Percentiles rank a stretch among this genome's conserved stretches.
Evolutionary conservation across 2,888 invertebrate species (phyloP).

Genomic region (Trachelus stipa): DNA sequence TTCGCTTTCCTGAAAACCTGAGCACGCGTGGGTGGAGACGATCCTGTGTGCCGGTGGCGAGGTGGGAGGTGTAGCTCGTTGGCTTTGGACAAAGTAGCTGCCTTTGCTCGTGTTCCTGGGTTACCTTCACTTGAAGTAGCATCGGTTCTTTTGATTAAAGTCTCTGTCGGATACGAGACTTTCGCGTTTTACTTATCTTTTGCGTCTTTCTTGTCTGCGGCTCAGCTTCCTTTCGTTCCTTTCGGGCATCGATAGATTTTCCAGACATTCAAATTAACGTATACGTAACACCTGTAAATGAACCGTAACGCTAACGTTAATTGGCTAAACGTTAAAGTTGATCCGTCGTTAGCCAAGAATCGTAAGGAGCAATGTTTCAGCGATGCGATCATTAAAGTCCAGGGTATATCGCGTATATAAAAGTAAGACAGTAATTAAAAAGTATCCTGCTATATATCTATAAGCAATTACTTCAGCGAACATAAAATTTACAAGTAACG

Average conservation of each 20-base stretch:
- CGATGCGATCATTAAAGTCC: background rate
- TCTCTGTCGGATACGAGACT: no score
- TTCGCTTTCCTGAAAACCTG: no score
- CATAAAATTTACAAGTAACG: background rate
- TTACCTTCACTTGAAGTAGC: no score
- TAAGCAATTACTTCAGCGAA: background rate
- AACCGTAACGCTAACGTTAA: background rate
- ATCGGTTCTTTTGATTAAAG: no score
- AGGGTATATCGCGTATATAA: background rate
- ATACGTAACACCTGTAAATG: background rate
- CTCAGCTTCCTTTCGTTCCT: no score
- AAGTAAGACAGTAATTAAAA: constrained; percentile 3
- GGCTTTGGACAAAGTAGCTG: no score
- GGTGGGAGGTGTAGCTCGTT: no score
- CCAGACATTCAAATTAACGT: background rate
- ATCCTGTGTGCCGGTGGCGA: no score
- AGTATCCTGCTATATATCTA: background rate
- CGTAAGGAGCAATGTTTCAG: background rate
- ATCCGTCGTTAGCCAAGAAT: background rate
- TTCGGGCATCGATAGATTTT: background rate
- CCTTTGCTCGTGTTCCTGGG: no score
- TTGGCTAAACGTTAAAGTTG: background rate
- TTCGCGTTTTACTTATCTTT: no score
- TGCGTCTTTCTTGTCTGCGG: no score
- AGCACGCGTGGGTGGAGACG: no score